Evolutionary conservation across 2,888 invertebrate genomes (phyloP), one percentile per base, ranked within the genome.

Genomic region (Ennomos fuscantarius): DNA sequence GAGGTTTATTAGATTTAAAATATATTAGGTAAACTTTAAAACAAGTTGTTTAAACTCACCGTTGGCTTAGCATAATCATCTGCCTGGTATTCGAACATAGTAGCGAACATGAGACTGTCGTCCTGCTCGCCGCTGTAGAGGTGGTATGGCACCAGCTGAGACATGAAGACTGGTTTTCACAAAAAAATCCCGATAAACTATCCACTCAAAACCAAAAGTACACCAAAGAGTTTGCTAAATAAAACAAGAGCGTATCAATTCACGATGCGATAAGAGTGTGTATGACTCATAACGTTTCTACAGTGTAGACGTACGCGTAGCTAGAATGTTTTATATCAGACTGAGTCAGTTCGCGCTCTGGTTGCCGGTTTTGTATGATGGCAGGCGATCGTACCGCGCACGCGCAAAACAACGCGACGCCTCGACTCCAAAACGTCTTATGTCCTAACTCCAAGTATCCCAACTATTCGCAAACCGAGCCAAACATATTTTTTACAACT

Each of bases 101-200:
- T 93, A 69, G 92, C 89, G 85, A 92, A 92, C 92, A 92, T 91
- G 43, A 92, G 92, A 88, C 90, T 87, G 73, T 93, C 93, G 86
- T 92, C 93, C 77, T 88, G 90, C 77, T 92, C 93, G 87, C 88
- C 73, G 83, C 76, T 88, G 76, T 80, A 72, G 62, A 84, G 80
- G 78, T 90, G 82, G 78, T 89, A 93, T 61, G 94, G 94, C 88
- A 94, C 94, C 93, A 93, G 83, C 89, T 93, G 94, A 90, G 94
- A 94, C 94, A 94, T 94, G 88, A 92, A 93, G 90, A 77, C 78
- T 74, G 76, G 74, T 81, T 88, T 81, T 66, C 82, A 82, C 82
- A 76, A 82, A 71, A 79, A 79, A 63, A 37, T 82, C 76, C 81
- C 74, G 82, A 82, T 78, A 65, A 84, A 83, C 74, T 79, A 74